These are phyloP conservation scores for Otolemur garnettii DNA, from an alignment of 2,113 vertebrate genomes.

Conservation along the genomic window DNA sequence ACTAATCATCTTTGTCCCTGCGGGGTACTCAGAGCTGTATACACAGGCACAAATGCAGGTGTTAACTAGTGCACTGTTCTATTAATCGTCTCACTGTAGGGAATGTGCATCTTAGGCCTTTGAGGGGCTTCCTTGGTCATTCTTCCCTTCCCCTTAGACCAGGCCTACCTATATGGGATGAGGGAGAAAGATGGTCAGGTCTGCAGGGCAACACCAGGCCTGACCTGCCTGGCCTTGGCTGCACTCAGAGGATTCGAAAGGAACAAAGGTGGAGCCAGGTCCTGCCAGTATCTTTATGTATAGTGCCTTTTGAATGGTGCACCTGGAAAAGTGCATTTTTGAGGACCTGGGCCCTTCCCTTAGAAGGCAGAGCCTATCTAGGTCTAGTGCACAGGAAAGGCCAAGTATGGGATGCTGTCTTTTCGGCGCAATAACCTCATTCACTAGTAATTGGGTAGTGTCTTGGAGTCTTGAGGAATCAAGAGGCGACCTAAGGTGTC, in stretches of 20 bases:
- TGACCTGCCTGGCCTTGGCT: rapidly evolving
- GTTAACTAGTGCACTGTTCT: not conserved
- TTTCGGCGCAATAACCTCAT: not conserved
- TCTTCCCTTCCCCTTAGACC: not conserved
- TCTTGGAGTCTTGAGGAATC: not conserved
- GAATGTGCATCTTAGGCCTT: not conserved
- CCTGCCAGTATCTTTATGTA: not conserved
- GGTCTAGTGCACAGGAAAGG: not conserved
- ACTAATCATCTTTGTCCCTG: rapidly evolving
- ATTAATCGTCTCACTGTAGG: not conserved
- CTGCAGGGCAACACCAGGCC: not conserved
- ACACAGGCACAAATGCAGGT: not conserved
- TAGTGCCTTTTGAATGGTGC: not conserved
- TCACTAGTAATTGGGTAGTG: rapidly evolving
- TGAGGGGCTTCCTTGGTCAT: not conserved
- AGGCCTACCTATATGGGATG: rapidly evolving
- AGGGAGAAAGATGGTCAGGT: not conserved
- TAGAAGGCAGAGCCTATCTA: not conserved
- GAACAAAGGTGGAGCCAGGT: not conserved
- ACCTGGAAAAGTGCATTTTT: not conserved
- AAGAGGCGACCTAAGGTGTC: not conserved
- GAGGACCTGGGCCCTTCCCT: not conserved
- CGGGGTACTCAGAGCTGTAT: rapidly evolving
- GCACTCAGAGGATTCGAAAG: not conserved
- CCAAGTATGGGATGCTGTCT: not conserved